A percentile compares a stretch with the other conserved stretches of the same genome.
Conservation (phyloP, 2,888 invertebrate genomes). For the Altica lythri region DNA sequence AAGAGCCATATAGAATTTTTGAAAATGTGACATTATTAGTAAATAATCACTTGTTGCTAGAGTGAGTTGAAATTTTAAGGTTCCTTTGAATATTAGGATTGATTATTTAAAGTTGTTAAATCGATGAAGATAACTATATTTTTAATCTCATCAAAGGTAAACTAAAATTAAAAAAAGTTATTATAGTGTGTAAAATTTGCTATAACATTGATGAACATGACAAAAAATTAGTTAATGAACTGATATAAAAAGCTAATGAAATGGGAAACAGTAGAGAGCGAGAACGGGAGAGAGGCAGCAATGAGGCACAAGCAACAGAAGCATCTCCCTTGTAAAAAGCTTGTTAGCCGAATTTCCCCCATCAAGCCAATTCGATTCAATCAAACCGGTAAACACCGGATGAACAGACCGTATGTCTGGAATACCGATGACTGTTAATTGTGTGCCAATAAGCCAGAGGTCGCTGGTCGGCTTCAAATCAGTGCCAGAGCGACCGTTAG, state of each 20-base stretch:
- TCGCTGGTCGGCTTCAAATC: conserved; percentile 34
- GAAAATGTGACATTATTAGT: no score
- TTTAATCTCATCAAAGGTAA: no score
- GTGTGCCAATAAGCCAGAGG: conserved; percentile 55
- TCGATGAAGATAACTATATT: no score
- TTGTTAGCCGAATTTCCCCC: conserved; percentile 41
- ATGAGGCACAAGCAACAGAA: conserved; percentile 22
- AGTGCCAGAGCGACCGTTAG: conserved; percentile 37
- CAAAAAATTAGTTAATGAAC: conserved; percentile 4
- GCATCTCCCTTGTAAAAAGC: conserved; percentile 41
- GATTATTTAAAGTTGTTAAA: no score
- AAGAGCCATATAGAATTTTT: no score
- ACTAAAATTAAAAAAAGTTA: no score
- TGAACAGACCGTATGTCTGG: conserved; percentile 40
- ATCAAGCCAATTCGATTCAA: conserved; percentile 49
- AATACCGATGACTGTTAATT: conserved; percentile 57
- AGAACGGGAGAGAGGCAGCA: not conserved
- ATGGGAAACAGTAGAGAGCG: not conserved
- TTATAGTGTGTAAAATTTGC: no score
- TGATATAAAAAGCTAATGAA: conserved; percentile 2
- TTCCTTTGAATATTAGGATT: no score
- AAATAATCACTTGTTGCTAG: no score
- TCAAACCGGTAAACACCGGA: conserved; percentile 55
- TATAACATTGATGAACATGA: no score
- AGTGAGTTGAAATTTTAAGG: no score